Conservation (phyloP, 2,888 invertebrate genomes). For the Hemaris fuciformis region DNA sequence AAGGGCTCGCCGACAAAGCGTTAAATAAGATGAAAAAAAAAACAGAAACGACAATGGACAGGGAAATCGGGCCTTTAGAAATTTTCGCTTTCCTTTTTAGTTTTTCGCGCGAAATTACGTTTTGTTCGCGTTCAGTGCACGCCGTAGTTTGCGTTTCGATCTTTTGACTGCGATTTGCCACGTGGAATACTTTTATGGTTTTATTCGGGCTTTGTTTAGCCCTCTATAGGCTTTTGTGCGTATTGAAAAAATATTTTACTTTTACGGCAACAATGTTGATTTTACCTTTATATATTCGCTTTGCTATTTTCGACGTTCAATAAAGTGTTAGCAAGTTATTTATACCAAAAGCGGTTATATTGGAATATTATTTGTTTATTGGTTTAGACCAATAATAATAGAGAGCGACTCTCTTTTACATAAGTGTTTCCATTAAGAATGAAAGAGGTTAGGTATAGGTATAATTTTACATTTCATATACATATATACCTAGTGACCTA, state of each 20-base stretch:
- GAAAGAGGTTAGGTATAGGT: no score
- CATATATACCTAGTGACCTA: no score
- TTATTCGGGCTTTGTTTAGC: neutral
- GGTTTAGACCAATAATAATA: no score
- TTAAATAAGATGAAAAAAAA: slow-evolving; percentile 80
- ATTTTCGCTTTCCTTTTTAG: slow-evolving; percentile 62
- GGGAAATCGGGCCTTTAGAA: slow-evolving; percentile 72
- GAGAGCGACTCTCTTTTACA: no score
- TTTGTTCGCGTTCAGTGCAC: slow-evolving; percentile 31
- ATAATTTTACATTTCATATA: no score
- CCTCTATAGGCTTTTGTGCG: neutral
- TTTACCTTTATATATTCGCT: neutral
- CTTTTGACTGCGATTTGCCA: slow-evolving; percentile 34
- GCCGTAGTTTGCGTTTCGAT: slow-evolving; percentile 40
- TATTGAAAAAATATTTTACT: neutral
- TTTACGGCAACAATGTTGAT: neutral
- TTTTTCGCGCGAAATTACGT: slow-evolving; percentile 58
- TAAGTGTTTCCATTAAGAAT: no score
- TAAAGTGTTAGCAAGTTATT: neutral
- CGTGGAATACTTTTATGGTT: slow-evolving; percentile 8
- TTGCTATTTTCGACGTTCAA: neutral
- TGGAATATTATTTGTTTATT: no score
- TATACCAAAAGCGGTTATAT: no score
- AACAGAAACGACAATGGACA: slow-evolving; percentile 74
- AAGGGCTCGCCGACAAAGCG: slow-evolving; percentile 79